Percentiles rank a stretch among this genome's conserved stretches.
phyloP scores from a whole-genome alignment of 37 sponge, comb jelly and placozoan species.

The Bolinopsis microptera region DNA sequence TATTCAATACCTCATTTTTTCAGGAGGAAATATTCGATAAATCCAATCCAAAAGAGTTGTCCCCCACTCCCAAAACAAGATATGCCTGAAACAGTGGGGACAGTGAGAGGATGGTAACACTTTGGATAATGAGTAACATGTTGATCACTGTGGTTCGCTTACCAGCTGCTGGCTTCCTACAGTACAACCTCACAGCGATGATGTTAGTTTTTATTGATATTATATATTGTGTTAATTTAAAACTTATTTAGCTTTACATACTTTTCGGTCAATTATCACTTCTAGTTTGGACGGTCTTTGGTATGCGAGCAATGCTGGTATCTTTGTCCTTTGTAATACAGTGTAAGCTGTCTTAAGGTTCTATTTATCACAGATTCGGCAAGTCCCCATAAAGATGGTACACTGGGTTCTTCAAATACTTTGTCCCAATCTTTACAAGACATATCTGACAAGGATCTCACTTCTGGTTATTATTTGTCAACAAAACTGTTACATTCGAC shows the following conservation, averaged over 20 bases:
- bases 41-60: neutral
- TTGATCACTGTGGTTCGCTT: conserved; percentile 34
- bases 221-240: neutral
- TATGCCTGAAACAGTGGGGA: neutral
- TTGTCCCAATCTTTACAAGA: neutral
- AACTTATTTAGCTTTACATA: too few relatives aligned
- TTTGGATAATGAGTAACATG: conserved; percentile 48
- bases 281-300: too few relatives aligned
- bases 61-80: conserved; percentile 13
- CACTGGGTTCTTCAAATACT: neutral
- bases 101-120: conserved; percentile 39
- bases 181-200: conserved; percentile 29
- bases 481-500: neutral
- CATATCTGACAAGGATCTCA: conserved; percentile 23
- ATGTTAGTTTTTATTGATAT: neutral
- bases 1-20: too few relatives aligned
- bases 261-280: too few relatives aligned
- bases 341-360: too few relatives aligned
- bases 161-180: conserved; percentile 55
- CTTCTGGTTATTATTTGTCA: neutral
- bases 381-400: neutral
- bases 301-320: too few relatives aligned
- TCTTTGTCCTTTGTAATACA: too few relatives aligned
- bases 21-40: conserved; percentile 4
- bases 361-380: neutral